Evolutionary conservation across 2,888 invertebrate genomes (phyloP).

Genomic region (Agonopterix subpropinquella): DNA sequence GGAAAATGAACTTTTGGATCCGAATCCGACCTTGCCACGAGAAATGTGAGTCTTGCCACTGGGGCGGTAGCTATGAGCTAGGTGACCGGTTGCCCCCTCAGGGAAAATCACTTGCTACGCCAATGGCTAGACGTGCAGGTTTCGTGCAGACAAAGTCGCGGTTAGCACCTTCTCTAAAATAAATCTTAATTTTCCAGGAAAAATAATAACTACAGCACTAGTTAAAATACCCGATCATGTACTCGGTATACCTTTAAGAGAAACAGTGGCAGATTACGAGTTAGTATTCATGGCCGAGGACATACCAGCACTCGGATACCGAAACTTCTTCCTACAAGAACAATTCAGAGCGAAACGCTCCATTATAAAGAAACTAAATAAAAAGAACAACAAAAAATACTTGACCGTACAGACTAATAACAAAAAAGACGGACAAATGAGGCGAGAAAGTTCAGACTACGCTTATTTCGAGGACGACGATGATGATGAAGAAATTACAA

Average conservation of each 20-base stretch:
- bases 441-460: conserved; percentile 11
- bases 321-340: conserved; percentile 72
- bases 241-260: conserved; percentile 67
- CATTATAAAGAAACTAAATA: conserved; percentile 26
- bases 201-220: conserved; percentile 73
- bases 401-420: conserved; percentile 25
- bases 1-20: too few species aligned
- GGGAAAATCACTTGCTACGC: too few species aligned
- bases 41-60: too few species aligned
- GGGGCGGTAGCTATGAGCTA: too few species aligned
- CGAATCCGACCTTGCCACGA: too few species aligned
- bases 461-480: conserved; percentile 19
- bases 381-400: conserved; percentile 31
- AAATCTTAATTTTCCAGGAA: conserved; percentile 31
- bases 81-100: too few species aligned
- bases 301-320: conserved; percentile 82
- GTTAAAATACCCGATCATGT: conserved; percentile 78
- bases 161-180: too few species aligned
- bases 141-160: too few species aligned
- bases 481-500: not conserved
- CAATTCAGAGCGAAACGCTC: not conserved
- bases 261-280: conserved; percentile 76
- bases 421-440: conserved; percentile 17
- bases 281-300: conserved; percentile 80
- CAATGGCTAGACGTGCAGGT: too few species aligned